Conservation (phyloP, 1,140 invertebrate species). For the Drosophila jambulina region DNA sequence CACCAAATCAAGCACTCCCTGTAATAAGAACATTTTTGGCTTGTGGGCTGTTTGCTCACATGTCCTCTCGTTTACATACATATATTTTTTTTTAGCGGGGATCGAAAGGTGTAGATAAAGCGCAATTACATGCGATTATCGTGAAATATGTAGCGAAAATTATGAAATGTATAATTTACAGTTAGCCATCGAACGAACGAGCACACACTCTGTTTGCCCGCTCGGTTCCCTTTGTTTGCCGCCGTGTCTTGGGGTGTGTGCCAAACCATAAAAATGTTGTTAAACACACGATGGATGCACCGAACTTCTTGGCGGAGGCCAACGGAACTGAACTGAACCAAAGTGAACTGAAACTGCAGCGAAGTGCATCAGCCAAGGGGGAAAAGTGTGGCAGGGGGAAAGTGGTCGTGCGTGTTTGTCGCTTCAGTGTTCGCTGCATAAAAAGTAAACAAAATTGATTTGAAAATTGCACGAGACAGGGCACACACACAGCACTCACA, state of each 20-base stretch:
- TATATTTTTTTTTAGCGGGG: slow-evolving; percentile 31
- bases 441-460: slow-evolving; percentile 85
- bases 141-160: slow-evolving; percentile 81
- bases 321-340: slow-evolving; percentile 12
- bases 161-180: slow-evolving; percentile 85
- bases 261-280: slow-evolving; percentile 85
- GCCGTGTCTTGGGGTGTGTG: slow-evolving; percentile 78
- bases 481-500: slow-evolving; percentile 37
- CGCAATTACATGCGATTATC: slow-evolving; percentile 85
- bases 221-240: slow-evolving; percentile 33
- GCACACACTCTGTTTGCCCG: slow-evolving; percentile 13
- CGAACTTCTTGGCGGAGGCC: slow-evolving; percentile 23
- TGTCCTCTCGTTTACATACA: slow-evolving; percentile 42
- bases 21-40: slow-evolving; percentile 17
- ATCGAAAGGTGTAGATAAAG: slow-evolving; percentile 85
- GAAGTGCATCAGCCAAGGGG: slow-evolving; percentile 13
- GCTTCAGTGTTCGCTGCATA: slow-evolving; percentile 58
- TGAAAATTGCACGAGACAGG: slow-evolving; percentile 76
- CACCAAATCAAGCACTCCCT: neutral
- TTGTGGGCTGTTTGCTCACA: slow-evolving; percentile 69
- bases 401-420: slow-evolving; percentile 74
- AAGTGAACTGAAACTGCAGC: slow-evolving; percentile 20
- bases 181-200: slow-evolving; percentile 60
- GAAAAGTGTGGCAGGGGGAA: slow-evolving; percentile 26
- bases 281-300: slow-evolving; percentile 68